These are phyloP conservation scores for Fragum whitleyi DNA, from an alignment of 2,888 invertebrate genomes.

Conservation along the genomic window DNA sequence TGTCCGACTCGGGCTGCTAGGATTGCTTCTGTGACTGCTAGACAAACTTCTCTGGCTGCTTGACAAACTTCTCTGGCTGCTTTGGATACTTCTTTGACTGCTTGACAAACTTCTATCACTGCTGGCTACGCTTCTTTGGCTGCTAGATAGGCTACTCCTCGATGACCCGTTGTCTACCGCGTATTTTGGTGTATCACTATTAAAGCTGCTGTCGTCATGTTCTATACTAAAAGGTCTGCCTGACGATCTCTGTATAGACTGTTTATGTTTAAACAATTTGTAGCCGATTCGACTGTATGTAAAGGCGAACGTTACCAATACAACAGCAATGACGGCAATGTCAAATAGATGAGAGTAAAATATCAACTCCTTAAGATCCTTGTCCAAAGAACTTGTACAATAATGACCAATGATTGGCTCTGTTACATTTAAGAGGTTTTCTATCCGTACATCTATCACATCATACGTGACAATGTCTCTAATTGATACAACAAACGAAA, in stretches of 20 bases:
- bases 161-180: neutral
- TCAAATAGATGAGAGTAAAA: conserved; percentile 37
- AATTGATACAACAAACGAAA: conserved; percentile 34
- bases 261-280: conserved; percentile 34
- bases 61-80: too few species aligned
- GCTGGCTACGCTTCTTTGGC: neutral
- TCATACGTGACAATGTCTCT: conserved; percentile 46
- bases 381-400: conserved; percentile 44
- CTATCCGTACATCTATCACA: conserved; percentile 20
- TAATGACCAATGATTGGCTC: conserved; percentile 36
- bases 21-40: neutral
- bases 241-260: neutral
- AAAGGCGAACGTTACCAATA: conserved; percentile 42
- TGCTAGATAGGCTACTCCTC: neutral
- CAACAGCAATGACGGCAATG: neutral
- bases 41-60: too few species aligned
- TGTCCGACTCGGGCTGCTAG: neutral
- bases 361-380: conserved; percentile 25
- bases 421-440: neutral
- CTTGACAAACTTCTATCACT: neutral
- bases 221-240: neutral
- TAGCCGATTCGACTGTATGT: conserved; percentile 45
- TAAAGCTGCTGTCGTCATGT: conserved; percentile 7
- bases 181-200: neutral
- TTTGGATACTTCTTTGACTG: neutral